These are phyloP conservation scores for Podotricha telesiphe DNA, from an alignment of 2,888 invertebrate species.

Conservation along the genomic window DNA sequence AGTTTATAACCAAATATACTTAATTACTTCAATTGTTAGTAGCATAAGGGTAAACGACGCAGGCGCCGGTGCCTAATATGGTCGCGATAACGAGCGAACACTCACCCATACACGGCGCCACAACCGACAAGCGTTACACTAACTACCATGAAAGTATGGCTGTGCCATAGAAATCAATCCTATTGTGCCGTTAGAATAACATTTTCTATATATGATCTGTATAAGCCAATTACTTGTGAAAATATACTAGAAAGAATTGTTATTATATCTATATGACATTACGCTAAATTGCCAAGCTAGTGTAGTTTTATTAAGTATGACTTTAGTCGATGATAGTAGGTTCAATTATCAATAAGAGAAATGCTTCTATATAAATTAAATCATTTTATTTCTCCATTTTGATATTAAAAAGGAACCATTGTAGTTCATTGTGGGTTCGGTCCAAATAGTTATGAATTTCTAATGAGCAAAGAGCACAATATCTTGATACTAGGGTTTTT, in stretches of 20 bases:
- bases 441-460: too few species aligned
- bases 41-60: conserved; percentile 23
- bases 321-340: too few species aligned
- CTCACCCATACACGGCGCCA: conserved; percentile 47
- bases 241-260: not conserved
- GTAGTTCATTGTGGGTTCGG: too few species aligned
- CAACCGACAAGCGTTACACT: conserved; percentile 43
- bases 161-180: conserved; percentile 32
- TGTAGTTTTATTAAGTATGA: too few species aligned
- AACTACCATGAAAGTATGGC: conserved; percentile 23
- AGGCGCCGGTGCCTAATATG: conserved; percentile 53
- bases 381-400: too few species aligned
- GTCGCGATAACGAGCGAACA: conserved; percentile 51
- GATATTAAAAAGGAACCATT: too few species aligned
- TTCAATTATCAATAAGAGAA: too few species aligned
- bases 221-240: conserved; percentile 17
- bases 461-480: too few species aligned
- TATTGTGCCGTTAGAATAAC: conserved; percentile 31
- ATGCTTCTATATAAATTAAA: too few species aligned
- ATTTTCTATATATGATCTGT: conserved; percentile 5
- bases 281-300: too few species aligned
- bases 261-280: too few species aligned
- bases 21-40: conserved; percentile 34
- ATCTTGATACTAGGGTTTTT: too few species aligned
- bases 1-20: conserved; percentile 26